These are phyloP conservation scores for Loris lydekkerianus DNA, from an alignment of 2,797 vertebrate species.

Conservation along the genomic window DNA sequence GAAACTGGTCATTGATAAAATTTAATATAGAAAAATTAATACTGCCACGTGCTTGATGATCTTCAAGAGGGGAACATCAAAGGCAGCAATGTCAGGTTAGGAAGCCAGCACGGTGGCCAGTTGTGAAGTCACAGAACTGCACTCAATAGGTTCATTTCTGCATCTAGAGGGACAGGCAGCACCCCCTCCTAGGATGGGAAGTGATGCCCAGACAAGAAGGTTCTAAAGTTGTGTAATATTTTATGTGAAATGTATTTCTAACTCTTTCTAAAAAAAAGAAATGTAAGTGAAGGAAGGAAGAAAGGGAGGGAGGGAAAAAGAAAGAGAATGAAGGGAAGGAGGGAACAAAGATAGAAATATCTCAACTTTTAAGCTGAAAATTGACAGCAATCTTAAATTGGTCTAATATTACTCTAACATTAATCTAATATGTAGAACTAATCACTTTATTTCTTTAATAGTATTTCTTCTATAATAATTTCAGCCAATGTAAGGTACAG, in stretches of 20 bases:
- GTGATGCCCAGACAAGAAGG: background rate
- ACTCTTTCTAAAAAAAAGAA: background rate
- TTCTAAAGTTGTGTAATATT: background rate
- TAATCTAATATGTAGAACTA: background rate
- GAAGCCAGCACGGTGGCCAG: background rate
- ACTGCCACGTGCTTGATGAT: background rate
- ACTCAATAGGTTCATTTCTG: background rate
- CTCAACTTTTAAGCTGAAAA: background rate
- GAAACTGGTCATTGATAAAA: background rate
- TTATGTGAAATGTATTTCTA: background rate
- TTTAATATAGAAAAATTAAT: background rate
- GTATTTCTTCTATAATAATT: background rate
- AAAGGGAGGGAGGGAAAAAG: too few species aligned
- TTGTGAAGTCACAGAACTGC: background rate
- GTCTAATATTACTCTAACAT: background rate
- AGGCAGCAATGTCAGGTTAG: background rate
- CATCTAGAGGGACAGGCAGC: background rate
- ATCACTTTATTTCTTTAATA: background rate
- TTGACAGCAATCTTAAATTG: background rate
- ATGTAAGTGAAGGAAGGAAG: background rate
- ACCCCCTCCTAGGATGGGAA: background rate
- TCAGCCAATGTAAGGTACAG: background rate
- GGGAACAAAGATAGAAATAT: background rate
- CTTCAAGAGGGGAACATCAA: background rate
- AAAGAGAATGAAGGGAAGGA: background rate